These are phyloP conservation scores for Odontophorus gujanensis DNA, from an alignment of 2,113 vertebrate genomes.

Conservation along the genomic window DNA sequence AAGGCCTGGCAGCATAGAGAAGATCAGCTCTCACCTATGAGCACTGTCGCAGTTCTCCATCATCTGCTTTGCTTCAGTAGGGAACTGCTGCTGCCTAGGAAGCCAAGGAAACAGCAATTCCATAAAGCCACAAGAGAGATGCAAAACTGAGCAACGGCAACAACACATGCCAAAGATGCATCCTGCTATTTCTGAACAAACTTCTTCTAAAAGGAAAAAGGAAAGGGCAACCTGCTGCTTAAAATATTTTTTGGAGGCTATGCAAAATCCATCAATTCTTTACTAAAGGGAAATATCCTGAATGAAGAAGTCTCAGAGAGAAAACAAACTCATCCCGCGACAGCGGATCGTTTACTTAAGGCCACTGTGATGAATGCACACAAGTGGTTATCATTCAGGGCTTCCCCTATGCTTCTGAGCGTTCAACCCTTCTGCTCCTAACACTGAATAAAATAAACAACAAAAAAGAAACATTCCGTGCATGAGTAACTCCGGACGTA, in stretches of 20 bases:
- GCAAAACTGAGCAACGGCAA: background rate
- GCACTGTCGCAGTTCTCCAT: background rate
- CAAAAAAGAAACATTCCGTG: background rate
- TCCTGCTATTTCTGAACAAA: background rate
- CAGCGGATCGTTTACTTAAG: background rate
- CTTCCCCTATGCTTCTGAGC: background rate
- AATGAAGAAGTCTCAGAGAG: background rate
- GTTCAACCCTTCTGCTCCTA: background rate
- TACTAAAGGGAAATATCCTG: background rate
- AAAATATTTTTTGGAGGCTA: background rate
- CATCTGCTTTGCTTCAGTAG: background rate
- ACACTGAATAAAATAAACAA: constrained; percentile 20
- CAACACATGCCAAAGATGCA: background rate
- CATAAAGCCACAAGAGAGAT: background rate
- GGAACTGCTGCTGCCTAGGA: background rate
- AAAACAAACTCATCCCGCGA: background rate
- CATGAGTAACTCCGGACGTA: background rate
- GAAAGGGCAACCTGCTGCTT: background rate
- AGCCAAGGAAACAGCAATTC: background rate
- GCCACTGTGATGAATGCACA: background rate
- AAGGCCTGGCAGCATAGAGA: background rate
- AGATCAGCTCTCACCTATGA: background rate
- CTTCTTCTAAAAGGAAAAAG: background rate
- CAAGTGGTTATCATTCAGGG: background rate
- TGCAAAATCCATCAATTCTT: background rate